phyloP scores from a whole-genome alignment of 92 coral and sea anemone species.

The Porites cylindrica region DNA sequence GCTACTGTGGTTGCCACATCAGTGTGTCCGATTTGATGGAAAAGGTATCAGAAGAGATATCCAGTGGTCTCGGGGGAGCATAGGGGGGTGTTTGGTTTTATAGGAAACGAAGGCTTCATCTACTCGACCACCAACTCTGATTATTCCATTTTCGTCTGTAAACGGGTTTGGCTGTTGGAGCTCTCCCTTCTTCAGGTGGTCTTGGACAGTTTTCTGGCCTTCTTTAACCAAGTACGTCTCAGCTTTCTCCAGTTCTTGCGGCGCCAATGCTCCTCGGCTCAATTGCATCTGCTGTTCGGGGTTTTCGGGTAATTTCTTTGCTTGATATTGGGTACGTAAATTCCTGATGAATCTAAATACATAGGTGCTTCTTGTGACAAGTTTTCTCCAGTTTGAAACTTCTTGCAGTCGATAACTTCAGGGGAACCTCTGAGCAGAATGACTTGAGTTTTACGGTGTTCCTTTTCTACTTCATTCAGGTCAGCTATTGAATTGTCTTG shows the following conservation, averaged over 20 bases:
- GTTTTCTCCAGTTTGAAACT: conserved; percentile 58
- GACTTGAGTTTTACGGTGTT: conserved; percentile 37
- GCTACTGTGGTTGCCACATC: conserved; percentile 67
- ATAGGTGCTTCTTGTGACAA: conserved; percentile 61
- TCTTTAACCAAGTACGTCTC: conserved; percentile 55
- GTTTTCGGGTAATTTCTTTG: conserved; percentile 3
- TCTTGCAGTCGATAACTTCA: conserved; percentile 47
- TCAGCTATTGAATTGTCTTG: conserved; percentile 25
- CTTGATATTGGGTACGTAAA: conserved; percentile 6
- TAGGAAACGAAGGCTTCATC: conserved; percentile 54
- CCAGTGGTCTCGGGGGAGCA: conserved; percentile 63
- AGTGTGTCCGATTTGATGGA: conserved; percentile 55
- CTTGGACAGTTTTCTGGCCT: conserved; percentile 49
- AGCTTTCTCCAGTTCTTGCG: conserved; percentile 54
- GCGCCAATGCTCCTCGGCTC: conserved; percentile 20
- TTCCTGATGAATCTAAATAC: conserved; percentile 41
- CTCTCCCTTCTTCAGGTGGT: conserved; percentile 45
- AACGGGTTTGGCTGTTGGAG: conserved; percentile 47
- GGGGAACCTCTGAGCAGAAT: conserved; percentile 19
- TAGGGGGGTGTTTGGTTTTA: conserved; percentile 48
- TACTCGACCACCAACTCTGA: conserved; percentile 70
- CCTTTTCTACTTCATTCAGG: conserved; percentile 44
- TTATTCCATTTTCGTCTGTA: conserved; percentile 31
- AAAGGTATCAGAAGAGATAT: conserved; percentile 63
- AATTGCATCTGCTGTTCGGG: not conserved